Evolutionary conservation across 2,797 vertebrate genomes (phyloP), one percentile per base, ranked within the genome.

Genomic region (Octomys mimax): DNA sequence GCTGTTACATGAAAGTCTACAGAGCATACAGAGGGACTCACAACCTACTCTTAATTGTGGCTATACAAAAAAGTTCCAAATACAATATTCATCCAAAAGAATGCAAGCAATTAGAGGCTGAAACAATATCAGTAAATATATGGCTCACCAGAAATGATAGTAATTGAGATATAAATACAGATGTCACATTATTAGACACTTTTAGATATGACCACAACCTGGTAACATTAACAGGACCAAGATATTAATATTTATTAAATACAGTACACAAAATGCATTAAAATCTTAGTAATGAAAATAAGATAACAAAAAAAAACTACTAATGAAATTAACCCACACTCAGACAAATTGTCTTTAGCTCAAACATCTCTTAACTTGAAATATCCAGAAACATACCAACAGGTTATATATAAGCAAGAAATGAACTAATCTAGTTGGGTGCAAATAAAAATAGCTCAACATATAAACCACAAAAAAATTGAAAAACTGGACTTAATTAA

Each of bases 1-100:
- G 97, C 97, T 98, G 97, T 79, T 98, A 64, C 78, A 98, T 81
- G 49, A 94, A 97, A 96, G 39, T 91, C 92, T 95, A 80, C n/a
- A 92, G 95, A 71, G 94, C 68, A 89, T 24, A 94, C 10, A 46
- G 22, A 62, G 96, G 57, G 18, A 12, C n/a, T 86, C 96, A 75
- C 24, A 46, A 91, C 68, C 87, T 97, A 87, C 73, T 91, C 88
- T 96, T 71, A 79, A 62, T 0, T 94, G 46, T 91, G 49, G 49
- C 54, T 95, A 62, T 21, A 54, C 91, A 98, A 94, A 97, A 95
- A 66, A 96, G 85, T 89, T 95, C 42, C 39, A 81, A 85, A 96
- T 95, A 98, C 96, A 64, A 49, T 68, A 91, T 64, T 97, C 80
- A 81, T 97, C 85, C 61, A 88, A 89, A 97, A 83, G 71, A 71